A percentile compares a stretch with the other conserved stretches of the same genome.
Conservation (phyloP, 1,140 invertebrate species). For the Calycopis cecrops region DNA sequence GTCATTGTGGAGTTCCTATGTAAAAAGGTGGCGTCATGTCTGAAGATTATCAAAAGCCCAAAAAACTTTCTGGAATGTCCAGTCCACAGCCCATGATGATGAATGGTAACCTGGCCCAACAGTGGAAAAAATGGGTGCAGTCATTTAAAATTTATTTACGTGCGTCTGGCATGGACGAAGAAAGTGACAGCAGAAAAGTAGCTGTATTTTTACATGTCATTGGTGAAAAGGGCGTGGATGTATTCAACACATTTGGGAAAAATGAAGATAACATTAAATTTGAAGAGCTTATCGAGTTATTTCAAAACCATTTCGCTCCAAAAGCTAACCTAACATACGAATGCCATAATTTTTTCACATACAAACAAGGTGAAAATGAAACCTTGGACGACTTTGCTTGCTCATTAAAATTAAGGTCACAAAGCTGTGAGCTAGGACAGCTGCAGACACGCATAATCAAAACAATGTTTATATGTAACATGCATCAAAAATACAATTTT, state of each 20-base stretch:
- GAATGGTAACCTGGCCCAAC: constrained; percentile 10
- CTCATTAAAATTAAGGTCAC: constrained; percentile 11
- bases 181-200: constrained; percentile 11
- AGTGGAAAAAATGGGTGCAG: constrained; percentile 15
- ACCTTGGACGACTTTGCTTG: constrained; percentile 16
- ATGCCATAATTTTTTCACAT: constrained; percentile 21
- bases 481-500: constrained; percentile 23
- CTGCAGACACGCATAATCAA: constrained; percentile 18
- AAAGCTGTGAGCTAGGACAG: constrained; percentile 13
- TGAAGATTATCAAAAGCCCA: neutral
- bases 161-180: constrained; percentile 12
- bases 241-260: constrained; percentile 10
- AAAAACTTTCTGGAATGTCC: constrained; percentile 7
- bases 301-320: constrained; percentile 18
- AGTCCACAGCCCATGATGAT: constrained; percentile 8
- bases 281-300: constrained; percentile 12
- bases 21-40: constrained; percentile 2
- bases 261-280: constrained; percentile 14
- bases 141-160: constrained; percentile 16
- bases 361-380: constrained; percentile 20
- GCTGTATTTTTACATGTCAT: constrained; percentile 5
- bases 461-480: constrained; percentile 23
- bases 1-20: too few relatives aligned
- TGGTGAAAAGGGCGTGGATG: constrained; percentile 4
- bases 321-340: constrained; percentile 21